Evolutionary conservation across 2,888 invertebrate genomes (phyloP).

Genomic region (Endomychus coccineus): DNA sequence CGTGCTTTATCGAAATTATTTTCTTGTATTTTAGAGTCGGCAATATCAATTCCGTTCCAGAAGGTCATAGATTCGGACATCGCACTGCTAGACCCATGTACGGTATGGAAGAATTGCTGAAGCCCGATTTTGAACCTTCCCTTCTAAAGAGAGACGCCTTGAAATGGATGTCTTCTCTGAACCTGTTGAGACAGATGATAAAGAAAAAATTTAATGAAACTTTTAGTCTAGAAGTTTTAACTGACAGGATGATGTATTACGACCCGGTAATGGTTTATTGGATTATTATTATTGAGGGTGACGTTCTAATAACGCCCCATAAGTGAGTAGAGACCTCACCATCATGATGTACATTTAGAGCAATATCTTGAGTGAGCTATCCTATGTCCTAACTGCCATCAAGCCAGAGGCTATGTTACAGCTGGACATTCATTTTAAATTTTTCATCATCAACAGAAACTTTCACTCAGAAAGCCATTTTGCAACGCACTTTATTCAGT

Average conservation of each 20-base stretch:
- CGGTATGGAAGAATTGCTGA: constrained; percentile 44
- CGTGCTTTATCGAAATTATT: background rate
- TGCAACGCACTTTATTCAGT: too few species aligned
- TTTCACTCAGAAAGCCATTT: too few species aligned
- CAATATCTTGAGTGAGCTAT: too few species aligned
- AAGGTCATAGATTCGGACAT: constrained; percentile 47
- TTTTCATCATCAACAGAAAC: too few species aligned
- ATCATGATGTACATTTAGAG: too few species aligned
- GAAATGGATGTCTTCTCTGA: constrained; percentile 46
- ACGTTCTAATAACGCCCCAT: background rate
- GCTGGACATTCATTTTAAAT: too few species aligned
- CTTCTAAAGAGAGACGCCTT: constrained; percentile 41
- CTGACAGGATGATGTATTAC: constrained; percentile 27
- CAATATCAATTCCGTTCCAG: constrained; percentile 45
- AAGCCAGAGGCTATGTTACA: too few species aligned
- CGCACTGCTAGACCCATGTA: constrained; percentile 38
- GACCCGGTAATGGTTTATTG: constrained; percentile 30
- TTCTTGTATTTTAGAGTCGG: constrained; percentile 37
- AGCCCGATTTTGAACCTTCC: constrained; percentile 27
- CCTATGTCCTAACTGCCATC: too few species aligned
- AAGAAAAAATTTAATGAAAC: constrained; percentile 29
- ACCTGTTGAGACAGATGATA: constrained; percentile 41
- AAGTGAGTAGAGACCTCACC: too few species aligned
- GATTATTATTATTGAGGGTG: background rate
- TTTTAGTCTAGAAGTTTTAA: constrained; percentile 30